Evolutionary conservation across 2,888 invertebrate species (phyloP).

Genomic region (Pyrrhosoma nymphula): DNA sequence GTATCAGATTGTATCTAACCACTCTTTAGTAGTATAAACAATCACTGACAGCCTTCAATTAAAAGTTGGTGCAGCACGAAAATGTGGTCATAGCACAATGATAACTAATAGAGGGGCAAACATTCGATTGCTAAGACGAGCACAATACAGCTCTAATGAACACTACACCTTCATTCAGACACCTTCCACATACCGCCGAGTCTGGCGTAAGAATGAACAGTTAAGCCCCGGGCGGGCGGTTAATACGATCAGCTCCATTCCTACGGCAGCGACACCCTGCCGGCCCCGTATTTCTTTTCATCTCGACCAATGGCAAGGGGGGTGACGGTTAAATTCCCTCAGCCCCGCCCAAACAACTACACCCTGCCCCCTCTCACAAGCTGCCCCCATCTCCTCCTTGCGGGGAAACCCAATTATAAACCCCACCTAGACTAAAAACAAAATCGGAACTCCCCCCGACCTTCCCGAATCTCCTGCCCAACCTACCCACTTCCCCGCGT

Average conservation of each 20-base stretch:
- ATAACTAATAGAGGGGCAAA: background rate
- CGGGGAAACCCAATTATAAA: constrained; percentile 1
- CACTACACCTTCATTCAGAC: background rate
- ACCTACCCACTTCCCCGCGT: background rate
- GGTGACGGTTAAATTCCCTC: background rate
- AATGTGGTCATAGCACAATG: too few species aligned
- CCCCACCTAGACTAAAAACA: background rate
- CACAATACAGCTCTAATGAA: background rate
- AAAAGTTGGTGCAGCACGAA: too few species aligned
- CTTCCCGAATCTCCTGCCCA: background rate
- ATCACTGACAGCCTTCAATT: too few species aligned
- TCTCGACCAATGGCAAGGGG: constrained; percentile 23
- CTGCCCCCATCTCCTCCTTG: background rate
- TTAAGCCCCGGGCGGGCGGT: background rate
- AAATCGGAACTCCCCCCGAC: background rate
- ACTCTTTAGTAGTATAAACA: too few species aligned
- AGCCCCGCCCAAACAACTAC: background rate
- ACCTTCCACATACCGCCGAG: background rate
- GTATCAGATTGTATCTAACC: too few species aligned
- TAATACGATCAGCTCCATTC: constrained; percentile 6
- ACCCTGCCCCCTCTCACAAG: background rate
- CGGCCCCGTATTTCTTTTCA: background rate
- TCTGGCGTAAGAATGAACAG: background rate
- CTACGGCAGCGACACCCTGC: background rate
- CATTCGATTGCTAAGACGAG: background rate